Evolutionary conservation across 2,888 invertebrate species (phyloP).

Genomic region (Muschampia staudingeri): DNA sequence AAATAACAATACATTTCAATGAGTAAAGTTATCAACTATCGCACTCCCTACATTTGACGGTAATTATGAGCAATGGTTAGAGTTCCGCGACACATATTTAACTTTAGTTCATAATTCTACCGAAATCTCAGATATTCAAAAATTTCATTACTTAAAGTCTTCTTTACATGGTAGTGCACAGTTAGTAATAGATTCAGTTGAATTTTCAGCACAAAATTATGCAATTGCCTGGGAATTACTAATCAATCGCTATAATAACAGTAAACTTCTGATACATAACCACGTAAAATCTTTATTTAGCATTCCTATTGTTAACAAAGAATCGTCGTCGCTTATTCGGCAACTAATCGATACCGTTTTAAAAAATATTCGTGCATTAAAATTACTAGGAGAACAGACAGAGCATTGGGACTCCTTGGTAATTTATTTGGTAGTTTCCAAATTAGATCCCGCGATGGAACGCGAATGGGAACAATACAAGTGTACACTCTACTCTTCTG

Average conservation of each 20-base stretch:
- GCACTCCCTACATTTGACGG: not conserved
- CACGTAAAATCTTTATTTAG: too few species aligned
- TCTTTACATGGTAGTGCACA: not conserved
- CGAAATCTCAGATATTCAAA: not conserved
- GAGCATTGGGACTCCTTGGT: not conserved
- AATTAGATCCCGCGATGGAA: not conserved
- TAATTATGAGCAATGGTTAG: not conserved
- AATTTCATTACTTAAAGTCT: not conserved
- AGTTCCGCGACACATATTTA: not conserved
- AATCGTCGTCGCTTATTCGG: not conserved
- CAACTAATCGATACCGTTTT: not conserved
- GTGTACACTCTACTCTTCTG: not conserved
- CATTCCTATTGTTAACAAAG: not conserved
- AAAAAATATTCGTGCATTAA: not conserved
- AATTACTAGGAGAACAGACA: not conserved
- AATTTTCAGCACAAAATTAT: slow-evolving; percentile 2
- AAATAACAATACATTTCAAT: not conserved
- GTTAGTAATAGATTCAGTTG: not conserved
- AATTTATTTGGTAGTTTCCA: slow-evolving; percentile 1
- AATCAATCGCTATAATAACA: not conserved
- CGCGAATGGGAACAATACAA: not conserved
- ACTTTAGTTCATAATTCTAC: not conserved
- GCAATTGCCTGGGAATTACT: not conserved
- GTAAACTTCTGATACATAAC: too few species aligned
- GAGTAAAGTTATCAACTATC: not conserved